phyloP scores from a whole-genome alignment of 2,113 vertebrate species.

The Chloropsis hardwickii region DNA sequence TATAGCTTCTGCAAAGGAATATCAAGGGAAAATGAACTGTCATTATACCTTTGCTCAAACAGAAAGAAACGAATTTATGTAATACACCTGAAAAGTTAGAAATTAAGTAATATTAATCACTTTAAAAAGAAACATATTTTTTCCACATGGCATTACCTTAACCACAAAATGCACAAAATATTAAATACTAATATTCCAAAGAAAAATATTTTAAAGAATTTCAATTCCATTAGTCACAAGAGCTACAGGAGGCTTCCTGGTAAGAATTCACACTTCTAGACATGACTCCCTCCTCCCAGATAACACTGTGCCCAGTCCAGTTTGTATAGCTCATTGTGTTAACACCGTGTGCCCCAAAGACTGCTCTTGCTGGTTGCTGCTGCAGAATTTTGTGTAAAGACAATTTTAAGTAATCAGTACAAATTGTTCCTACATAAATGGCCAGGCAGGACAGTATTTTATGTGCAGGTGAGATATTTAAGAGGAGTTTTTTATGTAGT shows the following conservation, averaged over 20 bases:
- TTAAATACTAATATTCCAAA: background rate
- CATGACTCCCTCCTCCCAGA: background rate
- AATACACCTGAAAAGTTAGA: background rate
- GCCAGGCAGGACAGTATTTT: background rate
- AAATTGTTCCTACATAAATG: background rate
- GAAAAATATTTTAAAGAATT: background rate
- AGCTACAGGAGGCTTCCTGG: background rate
- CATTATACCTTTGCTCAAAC: background rate
- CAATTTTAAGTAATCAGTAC: background rate
- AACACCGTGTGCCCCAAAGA: background rate
- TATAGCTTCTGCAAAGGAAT: background rate
- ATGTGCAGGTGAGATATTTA: background rate
- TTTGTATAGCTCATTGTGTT: background rate
- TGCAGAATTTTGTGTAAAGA: background rate
- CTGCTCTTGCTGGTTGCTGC: background rate
- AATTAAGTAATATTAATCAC: background rate
- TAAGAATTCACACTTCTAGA: background rate
- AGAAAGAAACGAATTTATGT: background rate
- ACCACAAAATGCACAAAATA: background rate
- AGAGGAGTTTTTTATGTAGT: background rate
- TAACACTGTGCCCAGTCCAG: rapidly evolving
- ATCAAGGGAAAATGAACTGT: background rate
- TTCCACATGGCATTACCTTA: background rate
- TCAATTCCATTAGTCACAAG: background rate
- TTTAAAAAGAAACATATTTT: background rate